Conservation (phyloP, 2,113 vertebrate species). For the Tautogolabrus adspersus region DNA sequence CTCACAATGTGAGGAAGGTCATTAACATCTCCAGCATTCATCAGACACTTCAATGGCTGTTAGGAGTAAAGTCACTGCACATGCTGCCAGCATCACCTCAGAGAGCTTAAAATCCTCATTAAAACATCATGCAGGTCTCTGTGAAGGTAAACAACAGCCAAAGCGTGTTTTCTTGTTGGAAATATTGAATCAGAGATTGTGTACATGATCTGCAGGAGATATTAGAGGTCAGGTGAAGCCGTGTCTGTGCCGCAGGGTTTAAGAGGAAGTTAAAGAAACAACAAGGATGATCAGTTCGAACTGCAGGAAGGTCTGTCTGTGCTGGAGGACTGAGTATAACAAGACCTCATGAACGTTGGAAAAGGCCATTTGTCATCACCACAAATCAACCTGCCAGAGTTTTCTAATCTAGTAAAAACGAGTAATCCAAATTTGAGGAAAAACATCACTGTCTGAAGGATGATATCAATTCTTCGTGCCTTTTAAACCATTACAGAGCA, state of each 20-base stretch:
- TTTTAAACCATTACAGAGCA: no score
- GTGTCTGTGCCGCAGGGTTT: not conserved
- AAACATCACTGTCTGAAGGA: no score
- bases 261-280: not conserved
- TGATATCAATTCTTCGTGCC: no score
- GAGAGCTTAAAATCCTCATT: slow-evolving; percentile 8
- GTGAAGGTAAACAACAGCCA: not conserved
- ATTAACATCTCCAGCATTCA: slow-evolving; percentile 59
- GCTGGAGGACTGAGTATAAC: not conserved
- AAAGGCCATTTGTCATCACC: not conserved
- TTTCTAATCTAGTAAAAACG: no score
- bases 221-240: not conserved
- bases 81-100: slow-evolving; percentile 20
- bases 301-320: not conserved
- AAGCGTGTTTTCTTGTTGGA: not conserved
- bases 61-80: slow-evolving; percentile 5
- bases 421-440: no score
- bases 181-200: not conserved
- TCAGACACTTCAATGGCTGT: slow-evolving; percentile 30
- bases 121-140: not conserved
- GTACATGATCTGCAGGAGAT: not conserved
- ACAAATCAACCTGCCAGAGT: no score
- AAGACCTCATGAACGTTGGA: not conserved
- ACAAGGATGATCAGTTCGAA: not conserved
- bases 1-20: slow-evolving; percentile 56